Evolutionary conservation across 2,113 vertebrate species (phyloP).

Genomic region (Cephalophus harveyi): DNA sequence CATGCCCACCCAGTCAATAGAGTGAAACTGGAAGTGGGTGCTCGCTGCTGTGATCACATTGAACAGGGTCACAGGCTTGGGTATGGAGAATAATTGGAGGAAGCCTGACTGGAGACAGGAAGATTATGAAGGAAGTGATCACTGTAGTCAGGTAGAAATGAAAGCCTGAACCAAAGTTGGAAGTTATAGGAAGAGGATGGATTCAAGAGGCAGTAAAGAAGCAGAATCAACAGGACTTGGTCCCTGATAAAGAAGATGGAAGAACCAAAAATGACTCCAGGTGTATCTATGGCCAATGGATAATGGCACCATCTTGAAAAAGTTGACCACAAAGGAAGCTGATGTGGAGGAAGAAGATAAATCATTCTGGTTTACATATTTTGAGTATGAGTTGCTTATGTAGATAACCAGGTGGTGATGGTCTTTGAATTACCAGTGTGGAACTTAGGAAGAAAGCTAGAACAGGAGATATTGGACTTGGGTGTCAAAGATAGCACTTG

Average conservation of each 20-base stretch:
- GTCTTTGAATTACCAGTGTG: neutral
- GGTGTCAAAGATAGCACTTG: neutral
- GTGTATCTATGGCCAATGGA: too few relatives aligned
- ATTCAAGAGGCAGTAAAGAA: neutral
- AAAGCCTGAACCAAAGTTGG: neutral
- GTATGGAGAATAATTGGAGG: neutral
- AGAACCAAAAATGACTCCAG: neutral
- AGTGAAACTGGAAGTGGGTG: neutral
- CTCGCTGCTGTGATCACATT: neutral
- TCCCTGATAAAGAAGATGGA: neutral
- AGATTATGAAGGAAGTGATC: neutral
- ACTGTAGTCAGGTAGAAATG: neutral
- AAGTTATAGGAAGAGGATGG: neutral
- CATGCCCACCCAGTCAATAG: neutral
- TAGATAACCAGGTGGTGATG: neutral
- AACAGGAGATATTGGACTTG: neutral
- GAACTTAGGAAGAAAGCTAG: neutral
- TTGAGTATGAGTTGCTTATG: neutral
- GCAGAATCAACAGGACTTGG: neutral
- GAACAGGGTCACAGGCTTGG: neutral
- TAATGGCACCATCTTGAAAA: neutral
- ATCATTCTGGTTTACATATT: neutral
- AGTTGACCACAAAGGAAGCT: neutral
- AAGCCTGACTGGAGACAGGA: neutral
- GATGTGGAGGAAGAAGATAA: neutral